Percentiles rank a stretch among this genome's conserved stretches.
phyloP scores from a whole-genome alignment of 1,140 invertebrate species.

The Battus philenor region DNA sequence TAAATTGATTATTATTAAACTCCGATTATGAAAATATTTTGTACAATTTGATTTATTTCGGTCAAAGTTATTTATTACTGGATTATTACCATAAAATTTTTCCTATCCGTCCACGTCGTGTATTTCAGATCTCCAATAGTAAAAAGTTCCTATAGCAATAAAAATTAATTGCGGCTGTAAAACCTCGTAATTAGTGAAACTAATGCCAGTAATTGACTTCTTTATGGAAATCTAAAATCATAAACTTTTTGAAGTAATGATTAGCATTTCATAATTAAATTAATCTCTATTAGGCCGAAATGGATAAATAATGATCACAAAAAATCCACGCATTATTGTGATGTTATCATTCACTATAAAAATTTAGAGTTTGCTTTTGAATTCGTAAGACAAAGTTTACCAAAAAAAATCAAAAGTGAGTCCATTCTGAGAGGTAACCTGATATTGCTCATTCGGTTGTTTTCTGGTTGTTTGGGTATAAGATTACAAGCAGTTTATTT shows the following conservation, averaged over 20 bases:
- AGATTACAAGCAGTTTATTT: constrained; percentile 74
- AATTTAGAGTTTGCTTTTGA: constrained; percentile 37
- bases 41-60: constrained; percentile 23
- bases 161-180: constrained; percentile 62
- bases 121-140: constrained; percentile 42
- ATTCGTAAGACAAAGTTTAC: constrained; percentile 51
- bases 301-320: constrained; percentile 39
- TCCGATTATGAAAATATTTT: constrained; percentile 13
- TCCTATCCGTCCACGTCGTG: constrained; percentile 34
- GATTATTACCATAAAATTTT: constrained; percentile 58
- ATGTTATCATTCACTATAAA: constrained; percentile 39
- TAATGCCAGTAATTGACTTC: constrained; percentile 60
- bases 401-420: constrained; percentile 47
- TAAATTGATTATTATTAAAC: constrained; percentile 12
- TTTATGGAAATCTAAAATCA: constrained; percentile 40
- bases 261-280: constrained; percentile 37
- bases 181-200: constrained; percentile 68
- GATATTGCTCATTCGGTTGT: constrained; percentile 69
- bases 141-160: constrained; percentile 61
- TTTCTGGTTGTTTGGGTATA: constrained; percentile 72
- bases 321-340: constrained; percentile 28
- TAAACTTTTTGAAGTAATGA: constrained; percentile 35
- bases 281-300: constrained; percentile 30
- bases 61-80: constrained; percentile 41
- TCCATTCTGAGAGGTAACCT: constrained; percentile 59